Base-by-base conservation (phyloP, 2,888 invertebrate species). In the Gortyna flavago region DNA sequence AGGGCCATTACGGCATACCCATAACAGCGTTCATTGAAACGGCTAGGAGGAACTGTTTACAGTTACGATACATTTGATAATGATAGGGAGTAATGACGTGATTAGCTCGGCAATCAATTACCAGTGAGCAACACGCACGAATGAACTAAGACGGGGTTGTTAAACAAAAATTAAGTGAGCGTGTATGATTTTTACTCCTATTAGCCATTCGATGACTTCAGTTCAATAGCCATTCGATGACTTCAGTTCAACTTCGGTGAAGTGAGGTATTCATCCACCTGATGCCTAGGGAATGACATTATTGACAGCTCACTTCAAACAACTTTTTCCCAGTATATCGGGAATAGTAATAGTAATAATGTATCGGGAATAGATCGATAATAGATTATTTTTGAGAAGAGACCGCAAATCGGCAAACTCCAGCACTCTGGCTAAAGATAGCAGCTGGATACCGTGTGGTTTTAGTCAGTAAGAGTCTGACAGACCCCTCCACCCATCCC, bases 21-120 rank as follows among this genome's bases (percentile, higher is more conserved):
- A 7, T 11, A 62, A 38, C n/a, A n/a, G 48, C 38, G 51, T 18
- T 66, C 51, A 79, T 18, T 66, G 25, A 51, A 75, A 21, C 66
- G 21, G 7, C 8, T n/a, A 38, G 38, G 21, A 79, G 75, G 79
- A 75, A 75, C 41, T 51, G n/a, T 41, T 62, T 32, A 4, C 7
- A 5, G 51, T 79, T 75, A 75, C 79, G 79, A 41, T 51, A 66
- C 79, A 79, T 79, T 51, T 51, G 13, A 79, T 79, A 79, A 79
- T 75, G 25, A 25, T 18, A 18, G 64, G 25, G 62, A 16, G 66
- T 32, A 77, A 78, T 79, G 21, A 16, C 21, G 18, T n/a, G n/a
- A 79, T 79, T 75, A 41, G 25, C 25, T 75, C 9, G 11, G n/a
- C 41, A 41, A 79, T 4, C 67, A 66, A 79, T 76, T 76, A 76